phyloP scores from a whole-genome alignment of 2,797 vertebrate species.

The Clarias platycephalus region DNA sequence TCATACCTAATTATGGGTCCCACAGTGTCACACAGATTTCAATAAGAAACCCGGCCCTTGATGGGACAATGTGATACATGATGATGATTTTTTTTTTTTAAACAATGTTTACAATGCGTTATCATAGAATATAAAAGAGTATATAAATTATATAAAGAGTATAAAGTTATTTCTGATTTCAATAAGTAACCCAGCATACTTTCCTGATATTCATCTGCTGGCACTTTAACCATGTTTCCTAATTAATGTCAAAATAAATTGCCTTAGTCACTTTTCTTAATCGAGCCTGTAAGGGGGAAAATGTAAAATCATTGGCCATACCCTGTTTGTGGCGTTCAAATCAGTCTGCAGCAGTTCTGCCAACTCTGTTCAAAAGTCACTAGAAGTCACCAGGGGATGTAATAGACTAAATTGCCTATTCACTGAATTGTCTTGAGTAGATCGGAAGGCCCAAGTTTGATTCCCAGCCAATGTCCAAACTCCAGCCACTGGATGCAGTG shows the following conservation, averaged over 20 bases:
- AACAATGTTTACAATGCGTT: too few relatives aligned
- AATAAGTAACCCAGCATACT: neutral
- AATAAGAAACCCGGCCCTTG: neutral
- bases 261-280: neutral
- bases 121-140: too few relatives aligned
- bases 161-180: neutral
- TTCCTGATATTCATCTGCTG: too few relatives aligned
- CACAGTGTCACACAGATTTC: neutral
- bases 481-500: too few relatives aligned
- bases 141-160: too few relatives aligned
- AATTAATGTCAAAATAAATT: constrained; percentile 2
- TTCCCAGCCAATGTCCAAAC: too few relatives aligned
- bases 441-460: too few relatives aligned
- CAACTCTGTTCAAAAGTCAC: neutral
- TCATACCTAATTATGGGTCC: constrained; percentile 7
- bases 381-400: neutral
- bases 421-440: neutral
- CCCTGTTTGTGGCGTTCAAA: neutral
- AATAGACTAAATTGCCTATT: neutral
- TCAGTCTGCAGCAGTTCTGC: neutral
- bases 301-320: neutral
- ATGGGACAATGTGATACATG: too few relatives aligned
- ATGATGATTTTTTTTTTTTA: too few relatives aligned
- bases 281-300: neutral
- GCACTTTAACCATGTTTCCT: neutral